These are phyloP conservation scores for Peromyscus maniculatus DNA, from an alignment of 2,113 vertebrate genomes.

Conservation along the genomic window DNA sequence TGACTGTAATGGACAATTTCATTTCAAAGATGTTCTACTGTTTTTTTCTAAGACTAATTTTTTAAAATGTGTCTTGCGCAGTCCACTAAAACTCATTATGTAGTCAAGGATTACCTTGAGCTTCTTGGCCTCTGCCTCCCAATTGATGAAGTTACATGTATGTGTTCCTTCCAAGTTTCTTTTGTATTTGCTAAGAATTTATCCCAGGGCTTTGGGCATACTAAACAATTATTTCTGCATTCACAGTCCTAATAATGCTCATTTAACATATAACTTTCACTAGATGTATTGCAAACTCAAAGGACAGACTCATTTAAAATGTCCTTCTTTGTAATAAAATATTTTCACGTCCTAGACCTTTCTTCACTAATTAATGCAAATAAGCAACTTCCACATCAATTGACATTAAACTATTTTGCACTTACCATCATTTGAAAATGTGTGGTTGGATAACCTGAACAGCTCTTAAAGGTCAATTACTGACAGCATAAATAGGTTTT, in stretches of 20 bases:
- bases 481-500: slow-evolving; percentile 39
- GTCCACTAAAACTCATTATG: background rate
- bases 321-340: slow-evolving; percentile 27
- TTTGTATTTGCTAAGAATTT: background rate
- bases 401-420: slow-evolving; percentile 49
- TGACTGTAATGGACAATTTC: background rate
- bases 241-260: background rate
- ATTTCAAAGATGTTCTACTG: background rate
- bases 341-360: slow-evolving; percentile 30
- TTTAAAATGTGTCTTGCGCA: background rate
- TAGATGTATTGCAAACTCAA: background rate
- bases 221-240: too few species aligned
- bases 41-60: slow-evolving; percentile 30
- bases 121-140: background rate
- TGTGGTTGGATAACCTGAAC: slow-evolving; percentile 24
- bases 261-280: background rate
- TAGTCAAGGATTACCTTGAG: background rate
- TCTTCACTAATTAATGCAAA: slow-evolving; percentile 61
- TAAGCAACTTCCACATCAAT: slow-evolving; percentile 34
- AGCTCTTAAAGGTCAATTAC: slow-evolving; percentile 53
- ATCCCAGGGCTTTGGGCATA: background rate
- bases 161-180: background rate
- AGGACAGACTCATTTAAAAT: slow-evolving; percentile 22
- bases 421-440: slow-evolving; percentile 39
- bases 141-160: background rate